Evolutionary conservation across 1,140 invertebrate genomes (phyloP), one percentile per base, ranked within the genome.

Genomic region (Caenorhabditis latens): DNA sequence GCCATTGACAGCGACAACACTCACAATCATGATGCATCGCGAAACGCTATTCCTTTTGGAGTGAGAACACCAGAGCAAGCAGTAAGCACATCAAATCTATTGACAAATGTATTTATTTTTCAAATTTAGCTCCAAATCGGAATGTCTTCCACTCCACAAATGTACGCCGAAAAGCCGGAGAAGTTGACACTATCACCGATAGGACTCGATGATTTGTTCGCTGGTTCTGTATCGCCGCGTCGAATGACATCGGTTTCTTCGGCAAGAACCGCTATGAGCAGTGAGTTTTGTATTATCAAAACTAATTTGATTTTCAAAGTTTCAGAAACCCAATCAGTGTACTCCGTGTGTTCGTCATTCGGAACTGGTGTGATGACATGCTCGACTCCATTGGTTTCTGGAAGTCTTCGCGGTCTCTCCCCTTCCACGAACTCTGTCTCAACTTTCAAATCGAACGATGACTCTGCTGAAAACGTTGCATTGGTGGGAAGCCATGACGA

Each of bases 281-380:
- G 67, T 71, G 9, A 46, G 67, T 21, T 19, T 53, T n/a, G n/a
- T 58, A 5, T n/a, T 53, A 0, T 53, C 16, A n/a, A 58, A 58
- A 8, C 16, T 2, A 19, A n/a, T 58, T n/a, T 3, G n/a, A 24
- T 7, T 14, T 53, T 4, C 13, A 11, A 6, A 24, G 0, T 79
- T 50, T 13, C 46, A 50, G 46, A 79, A 53, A 46, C 71, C 2
- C 71, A 79, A 24, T 79, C 71, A 14, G 71, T 79, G 6, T 79
- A 79, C 46, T 79, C 71, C 0, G 71, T 79, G 46, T 79, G 71
- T n/a, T 79, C 71, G 11, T 79, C 71, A 14, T 79, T 79, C 19
- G 71, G 71, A 11, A 79, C 71, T 7, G 71, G 71, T 11, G 46
- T 79, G 21, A 50, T 50, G n/a, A 53, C 71, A 9, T 79, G 71